phyloP scores from a whole-genome alignment of 2,888 invertebrate species.

The Teinopalpus imperialis region DNA sequence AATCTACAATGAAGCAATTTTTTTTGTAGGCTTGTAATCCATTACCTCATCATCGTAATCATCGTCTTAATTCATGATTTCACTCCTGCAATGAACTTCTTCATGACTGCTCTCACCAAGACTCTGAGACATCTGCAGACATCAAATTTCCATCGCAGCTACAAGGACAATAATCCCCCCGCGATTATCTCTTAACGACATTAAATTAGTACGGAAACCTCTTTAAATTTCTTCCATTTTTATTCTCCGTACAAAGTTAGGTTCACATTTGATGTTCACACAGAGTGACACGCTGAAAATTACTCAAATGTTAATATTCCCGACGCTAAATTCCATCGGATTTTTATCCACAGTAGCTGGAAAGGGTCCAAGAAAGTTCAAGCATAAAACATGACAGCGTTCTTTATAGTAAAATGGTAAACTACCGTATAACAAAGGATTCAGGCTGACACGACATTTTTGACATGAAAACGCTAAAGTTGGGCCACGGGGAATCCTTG shows the following conservation, averaged over 20 bases:
- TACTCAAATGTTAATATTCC: conserved; percentile 38
- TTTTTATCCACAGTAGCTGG: conserved; percentile 55
- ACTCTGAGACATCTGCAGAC: no score
- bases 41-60: no score
- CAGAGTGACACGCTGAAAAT: conserved; percentile 43
- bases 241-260: conserved; percentile 8
- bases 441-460: conserved; percentile 37
- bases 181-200: no score
- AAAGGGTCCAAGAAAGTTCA: conserved; percentile 64
- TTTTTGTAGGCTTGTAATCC: no score
- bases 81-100: no score
- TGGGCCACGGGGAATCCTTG: conserved; percentile 33
- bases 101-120: no score
- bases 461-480: conserved; percentile 44
- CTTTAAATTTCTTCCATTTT: no score
- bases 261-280: conserved; percentile 28
- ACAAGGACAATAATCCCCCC: no score
- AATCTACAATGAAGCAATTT: no score
- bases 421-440: conserved; percentile 40
- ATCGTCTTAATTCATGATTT: no score
- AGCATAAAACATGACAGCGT: conserved; percentile 55
- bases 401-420: conserved; percentile 50
- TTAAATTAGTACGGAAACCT: no score
- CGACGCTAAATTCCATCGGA: conserved; percentile 51
- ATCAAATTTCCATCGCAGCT: no score